phyloP scores from a whole-genome alignment of 2,888 invertebrate species.

The Pterobdella sp. region DNA sequence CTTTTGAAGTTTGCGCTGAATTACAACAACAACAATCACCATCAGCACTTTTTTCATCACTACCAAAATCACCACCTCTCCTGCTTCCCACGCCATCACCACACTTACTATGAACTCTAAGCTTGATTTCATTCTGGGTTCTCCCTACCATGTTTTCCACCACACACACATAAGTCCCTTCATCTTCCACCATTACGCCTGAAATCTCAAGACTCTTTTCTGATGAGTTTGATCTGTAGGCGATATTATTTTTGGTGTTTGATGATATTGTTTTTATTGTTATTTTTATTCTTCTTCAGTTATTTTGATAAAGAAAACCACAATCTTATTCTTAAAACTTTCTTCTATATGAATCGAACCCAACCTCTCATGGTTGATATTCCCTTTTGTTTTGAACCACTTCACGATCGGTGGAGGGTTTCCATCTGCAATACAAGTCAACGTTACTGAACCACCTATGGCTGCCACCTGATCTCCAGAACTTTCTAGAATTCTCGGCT shows the following conservation, averaged over 20 bases:
- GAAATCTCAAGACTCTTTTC: slow-evolving; percentile 26
- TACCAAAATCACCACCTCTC: not conserved
- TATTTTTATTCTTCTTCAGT: not conserved
- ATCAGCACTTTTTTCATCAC: not conserved
- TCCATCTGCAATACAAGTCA: slow-evolving; percentile 36
- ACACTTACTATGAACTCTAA: slow-evolving; percentile 80
- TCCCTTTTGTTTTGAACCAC: slow-evolving; percentile 37
- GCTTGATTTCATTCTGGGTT: slow-evolving; percentile 71
- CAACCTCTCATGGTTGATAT: slow-evolving; percentile 43
- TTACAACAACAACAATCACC: not conserved
- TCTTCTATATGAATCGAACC: not conserved
- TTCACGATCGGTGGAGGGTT: slow-evolving; percentile 38
- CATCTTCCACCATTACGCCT: slow-evolving; percentile 34
- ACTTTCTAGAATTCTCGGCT: slow-evolving; percentile 17
- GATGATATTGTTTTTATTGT: no score
- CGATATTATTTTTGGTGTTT: not conserved
- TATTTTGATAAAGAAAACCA: not conserved
- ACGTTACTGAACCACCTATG: slow-evolving; percentile 17
- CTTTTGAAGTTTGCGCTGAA: not conserved
- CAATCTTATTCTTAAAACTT: not conserved
- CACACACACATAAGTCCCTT: slow-evolving; percentile 38
- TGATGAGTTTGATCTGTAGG: not conserved
- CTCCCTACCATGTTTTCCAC: slow-evolving; percentile 38
- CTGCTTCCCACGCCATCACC: not conserved
- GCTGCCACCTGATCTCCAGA: not conserved